phyloP scores from a whole-genome alignment of 1,140 invertebrate species.

The Lucilia sericata region DNA sequence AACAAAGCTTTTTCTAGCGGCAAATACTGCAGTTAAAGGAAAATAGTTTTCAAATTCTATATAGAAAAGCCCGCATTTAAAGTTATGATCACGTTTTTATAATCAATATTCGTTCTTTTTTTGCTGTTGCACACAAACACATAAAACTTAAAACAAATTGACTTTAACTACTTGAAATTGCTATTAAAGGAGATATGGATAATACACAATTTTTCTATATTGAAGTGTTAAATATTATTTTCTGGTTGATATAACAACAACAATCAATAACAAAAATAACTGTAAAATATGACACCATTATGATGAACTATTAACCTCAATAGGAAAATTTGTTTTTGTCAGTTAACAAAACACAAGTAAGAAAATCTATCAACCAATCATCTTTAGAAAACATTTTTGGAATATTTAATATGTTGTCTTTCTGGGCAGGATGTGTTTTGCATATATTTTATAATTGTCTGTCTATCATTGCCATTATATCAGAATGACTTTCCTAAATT shows the following conservation, averaged over 20 bases:
- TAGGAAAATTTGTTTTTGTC: neutral
- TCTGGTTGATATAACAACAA: slow-evolving; percentile 16
- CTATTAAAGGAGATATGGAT: no score
- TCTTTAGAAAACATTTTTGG: neutral
- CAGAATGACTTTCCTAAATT: neutral
- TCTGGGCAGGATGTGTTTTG: neutral
- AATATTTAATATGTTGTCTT: neutral
- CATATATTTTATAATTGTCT: neutral
- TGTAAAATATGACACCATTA: neutral
- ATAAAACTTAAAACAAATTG: neutral
- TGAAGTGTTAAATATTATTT: slow-evolving; percentile 2
- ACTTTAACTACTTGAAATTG: neutral
- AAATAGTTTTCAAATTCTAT: neutral
- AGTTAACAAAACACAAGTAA: no score
- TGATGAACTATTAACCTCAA: slow-evolving; percentile 21
- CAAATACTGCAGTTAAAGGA: neutral
- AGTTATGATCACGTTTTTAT: slow-evolving; percentile 1
- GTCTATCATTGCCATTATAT: neutral
- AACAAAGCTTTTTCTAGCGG: neutral
- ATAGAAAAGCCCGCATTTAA: neutral
- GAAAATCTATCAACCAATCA: neutral
- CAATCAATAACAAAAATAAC: neutral
- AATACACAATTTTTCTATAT: neutral
- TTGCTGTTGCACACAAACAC: neutral
- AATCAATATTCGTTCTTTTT: neutral